These are phyloP conservation scores for Eonycteris spelaea DNA, from an alignment of 2,113 vertebrate species.

Conservation along the genomic window DNA sequence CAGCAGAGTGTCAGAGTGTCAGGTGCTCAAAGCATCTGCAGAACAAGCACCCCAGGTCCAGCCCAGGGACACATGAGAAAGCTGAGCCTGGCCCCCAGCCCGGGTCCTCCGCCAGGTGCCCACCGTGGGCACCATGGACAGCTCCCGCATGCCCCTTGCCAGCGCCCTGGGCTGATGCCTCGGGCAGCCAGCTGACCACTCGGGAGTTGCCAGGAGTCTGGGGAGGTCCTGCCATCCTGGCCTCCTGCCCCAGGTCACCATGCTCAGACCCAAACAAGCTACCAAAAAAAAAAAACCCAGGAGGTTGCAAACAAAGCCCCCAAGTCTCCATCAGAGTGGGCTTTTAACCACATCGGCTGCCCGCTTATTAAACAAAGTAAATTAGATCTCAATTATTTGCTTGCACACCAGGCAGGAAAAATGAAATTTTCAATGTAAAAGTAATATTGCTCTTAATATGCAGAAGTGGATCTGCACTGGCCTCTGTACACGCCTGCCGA, in stretches of 20 bases:
- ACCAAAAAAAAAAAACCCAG: constrained; percentile 14
- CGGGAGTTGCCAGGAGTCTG: not conserved
- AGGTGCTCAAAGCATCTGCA: not conserved
- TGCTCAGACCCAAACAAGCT: not conserved
- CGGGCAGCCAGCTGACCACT: fast-evolving
- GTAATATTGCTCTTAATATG: constrained; percentile 66
- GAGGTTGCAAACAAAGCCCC: constrained; percentile 1
- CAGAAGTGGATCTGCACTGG: constrained; percentile 17
- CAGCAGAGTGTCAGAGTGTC: not conserved
- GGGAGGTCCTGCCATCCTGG: not conserved
- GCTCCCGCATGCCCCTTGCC: fast-evolving
- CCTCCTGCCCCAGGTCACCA: not conserved
- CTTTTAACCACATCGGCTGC: constrained; percentile 19
- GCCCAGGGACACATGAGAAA: not conserved
- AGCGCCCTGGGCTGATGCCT: not conserved
- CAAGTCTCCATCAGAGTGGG: constrained; percentile 15
- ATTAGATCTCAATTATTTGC: constrained; percentile 74
- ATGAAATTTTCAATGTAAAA: constrained; percentile 60
- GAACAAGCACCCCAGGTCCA: not conserved
- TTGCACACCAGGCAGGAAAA: constrained; percentile 57
- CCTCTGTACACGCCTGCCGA: not conserved
- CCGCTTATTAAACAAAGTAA: constrained; percentile 75
- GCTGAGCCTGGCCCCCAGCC: not conserved
- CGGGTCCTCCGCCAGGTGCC: fast-evolving
- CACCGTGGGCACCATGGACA: not conserved